Evolutionary conservation across 1,140 invertebrate genomes (phyloP), one percentile per base, ranked within the genome.

Genomic region (Mycetomoellerius zeteki): DNA sequence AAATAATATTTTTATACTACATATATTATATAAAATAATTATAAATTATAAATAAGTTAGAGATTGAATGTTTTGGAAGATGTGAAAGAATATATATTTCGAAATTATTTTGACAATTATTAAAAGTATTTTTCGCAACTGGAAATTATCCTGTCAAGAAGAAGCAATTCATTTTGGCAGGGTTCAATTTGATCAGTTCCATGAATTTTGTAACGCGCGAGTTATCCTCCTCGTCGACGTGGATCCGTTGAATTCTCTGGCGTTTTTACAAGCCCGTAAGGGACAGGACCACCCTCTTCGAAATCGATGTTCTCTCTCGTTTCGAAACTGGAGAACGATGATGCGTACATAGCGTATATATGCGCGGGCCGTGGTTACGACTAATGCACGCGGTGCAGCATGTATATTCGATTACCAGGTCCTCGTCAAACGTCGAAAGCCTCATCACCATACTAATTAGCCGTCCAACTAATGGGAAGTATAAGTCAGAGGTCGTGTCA

Each of bases 361-460:
- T 14, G 43, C 58, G 58, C 77, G 24, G 33, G 65, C 33, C 50
- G 56, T 58, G 58, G 78, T 77, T 81, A 58, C 58, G 52, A 85
- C 73, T 67, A 82, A 87, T 82, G 71, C 56, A 50, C 76, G 71
- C 65, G 88, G 86, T 81, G 80, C 54, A 50, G 73, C 85, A 76
- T 85, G 88, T 89, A 87, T 88, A 92, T 92, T 92, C 89, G 92
- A 93, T 93, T 92, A 93, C 88, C 82, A 87, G 86, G 72, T 86
- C 72, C 89, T 81, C 90, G 92, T 93, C 92, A 93, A 93, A 93
- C 88, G 91, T 92, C 91, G 87, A 93, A 92, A 92, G 89, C 84
- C 91, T 92, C 90, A 92, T 93, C 92, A 91, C 88, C 91, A 92
- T 91, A 88, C 90, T 93, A 93, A 93, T 93, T 93, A 93, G 90